Conservation (phyloP, 64 coral and sea anemone species). For the Stichodactyla mertensii region DNA sequence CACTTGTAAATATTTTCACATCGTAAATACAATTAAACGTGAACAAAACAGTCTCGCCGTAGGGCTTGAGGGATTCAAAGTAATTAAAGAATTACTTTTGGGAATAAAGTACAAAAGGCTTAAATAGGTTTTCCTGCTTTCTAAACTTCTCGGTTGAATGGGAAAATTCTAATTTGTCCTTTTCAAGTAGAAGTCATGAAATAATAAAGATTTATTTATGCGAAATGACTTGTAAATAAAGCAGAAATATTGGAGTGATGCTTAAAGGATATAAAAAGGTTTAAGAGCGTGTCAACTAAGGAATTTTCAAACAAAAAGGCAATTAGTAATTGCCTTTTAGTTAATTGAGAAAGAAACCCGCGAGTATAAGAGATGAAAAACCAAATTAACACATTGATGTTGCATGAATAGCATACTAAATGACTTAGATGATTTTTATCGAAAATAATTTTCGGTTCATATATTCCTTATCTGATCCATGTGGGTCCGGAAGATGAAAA, state of each 20-base stretch:
- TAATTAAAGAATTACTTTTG: not conserved
- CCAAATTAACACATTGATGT: slow-evolving; percentile 7
- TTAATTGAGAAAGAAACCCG: not conserved
- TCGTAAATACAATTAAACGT: not conserved
- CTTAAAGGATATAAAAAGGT: not conserved
- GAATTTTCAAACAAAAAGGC: not conserved
- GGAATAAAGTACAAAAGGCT: not conserved
- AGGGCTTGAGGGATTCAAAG: not conserved
- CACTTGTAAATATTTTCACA: not conserved
- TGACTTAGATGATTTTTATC: not conserved
- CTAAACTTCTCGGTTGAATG: not conserved
- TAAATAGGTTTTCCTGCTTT: not conserved
- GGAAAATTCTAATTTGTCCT: not conserved
- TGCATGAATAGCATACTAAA: not conserved
- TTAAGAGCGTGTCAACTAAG: not conserved
- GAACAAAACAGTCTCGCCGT: not conserved
- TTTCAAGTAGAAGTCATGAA: not conserved
- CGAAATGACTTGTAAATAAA: not conserved
- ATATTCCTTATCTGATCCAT: not conserved
- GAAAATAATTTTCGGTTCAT: not conserved
- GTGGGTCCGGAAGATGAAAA: not conserved
- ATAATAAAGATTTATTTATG: not conserved
- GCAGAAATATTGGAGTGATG: not conserved
- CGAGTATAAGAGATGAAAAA: not conserved
- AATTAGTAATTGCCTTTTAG: not conserved